Conservation (phyloP, 2,797 vertebrate genomes). For the Cichlasoma orientale region DNA sequence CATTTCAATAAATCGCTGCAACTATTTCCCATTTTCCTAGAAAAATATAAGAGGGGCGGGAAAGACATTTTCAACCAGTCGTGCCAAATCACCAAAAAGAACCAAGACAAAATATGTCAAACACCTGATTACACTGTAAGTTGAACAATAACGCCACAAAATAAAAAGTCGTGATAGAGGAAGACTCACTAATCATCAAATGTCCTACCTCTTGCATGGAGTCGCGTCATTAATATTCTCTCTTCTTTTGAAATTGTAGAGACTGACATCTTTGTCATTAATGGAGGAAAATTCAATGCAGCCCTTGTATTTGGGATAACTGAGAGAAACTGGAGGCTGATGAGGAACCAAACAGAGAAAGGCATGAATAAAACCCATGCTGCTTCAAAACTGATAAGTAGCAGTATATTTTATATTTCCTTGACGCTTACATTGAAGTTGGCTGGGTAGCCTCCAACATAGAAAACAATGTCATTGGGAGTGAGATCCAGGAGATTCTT, state of each 20-base stretch:
- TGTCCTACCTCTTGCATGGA: conserved; percentile 80
- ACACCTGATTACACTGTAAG: background rate
- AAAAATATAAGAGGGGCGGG: background rate
- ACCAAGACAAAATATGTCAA: background rate
- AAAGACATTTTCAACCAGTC: background rate
- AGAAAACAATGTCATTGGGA: conserved; percentile 78
- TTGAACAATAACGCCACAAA: background rate
- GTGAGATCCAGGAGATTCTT: conserved; percentile 77
- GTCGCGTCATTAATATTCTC: conserved; percentile 51
- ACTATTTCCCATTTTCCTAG: too few relatives aligned
- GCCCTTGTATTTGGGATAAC: conserved; percentile 84
- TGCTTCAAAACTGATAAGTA: background rate
- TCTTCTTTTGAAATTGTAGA: conserved; percentile 89
- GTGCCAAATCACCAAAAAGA: background rate
- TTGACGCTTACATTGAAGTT: conserved; percentile 76
- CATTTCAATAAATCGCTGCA: too few relatives aligned
- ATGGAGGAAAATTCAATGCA: conserved; percentile 91
- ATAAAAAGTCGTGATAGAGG: background rate
- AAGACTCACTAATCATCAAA: background rate
- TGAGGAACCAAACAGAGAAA: conserved; percentile 27
- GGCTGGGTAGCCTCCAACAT: conserved; percentile 81
- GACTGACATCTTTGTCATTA: conserved; percentile 87
- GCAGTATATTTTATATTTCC: background rate
- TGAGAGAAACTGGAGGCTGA: conserved; percentile 87
- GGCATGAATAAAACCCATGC: background rate